These are phyloP conservation scores for Ommatoiulus sabulosus DNA, from an alignment of 2,888 invertebrate species.

Conservation along the genomic window DNA sequence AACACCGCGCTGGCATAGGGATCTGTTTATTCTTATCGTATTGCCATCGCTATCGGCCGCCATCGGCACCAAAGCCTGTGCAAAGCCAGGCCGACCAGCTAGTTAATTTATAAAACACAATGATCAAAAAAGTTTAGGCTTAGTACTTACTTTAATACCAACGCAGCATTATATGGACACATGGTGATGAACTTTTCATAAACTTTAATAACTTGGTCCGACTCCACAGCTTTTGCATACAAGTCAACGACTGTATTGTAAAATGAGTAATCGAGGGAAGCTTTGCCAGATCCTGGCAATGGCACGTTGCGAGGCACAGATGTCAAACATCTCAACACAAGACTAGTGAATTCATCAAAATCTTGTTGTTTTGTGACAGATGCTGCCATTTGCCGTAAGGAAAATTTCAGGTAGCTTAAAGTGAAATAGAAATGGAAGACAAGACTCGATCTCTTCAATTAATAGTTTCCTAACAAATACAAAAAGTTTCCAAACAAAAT, in stretches of 20 bases:
- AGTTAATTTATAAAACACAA: too few species aligned
- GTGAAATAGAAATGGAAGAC: not conserved
- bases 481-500: not conserved
- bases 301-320: constrained; percentile 52
- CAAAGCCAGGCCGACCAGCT: too few species aligned
- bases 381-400: not conserved
- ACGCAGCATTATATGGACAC: constrained; percentile 49
- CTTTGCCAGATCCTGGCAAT: constrained; percentile 41
- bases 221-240: constrained; percentile 27
- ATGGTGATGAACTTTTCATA: constrained; percentile 47
- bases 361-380: constrained; percentile 47
- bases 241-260: constrained; percentile 52
- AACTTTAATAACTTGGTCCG: not conserved
- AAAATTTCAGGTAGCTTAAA: constrained; percentile 51
- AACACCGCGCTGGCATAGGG: too few species aligned
- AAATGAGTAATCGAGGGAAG: constrained; percentile 26
- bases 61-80: too few species aligned
- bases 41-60: too few species aligned
- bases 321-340: constrained; percentile 45
- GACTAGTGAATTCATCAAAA: not conserved
- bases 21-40: too few species aligned
- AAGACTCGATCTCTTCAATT: not conserved
- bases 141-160: constrained; percentile 43
- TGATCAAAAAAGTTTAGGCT: not conserved
- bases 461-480: not conserved